A percentile compares a stretch with the other conserved stretches of the same genome.
Evolutionary conservation across 2,113 vertebrate species (phyloP).

Genomic region (Egretta garzetta): DNA sequence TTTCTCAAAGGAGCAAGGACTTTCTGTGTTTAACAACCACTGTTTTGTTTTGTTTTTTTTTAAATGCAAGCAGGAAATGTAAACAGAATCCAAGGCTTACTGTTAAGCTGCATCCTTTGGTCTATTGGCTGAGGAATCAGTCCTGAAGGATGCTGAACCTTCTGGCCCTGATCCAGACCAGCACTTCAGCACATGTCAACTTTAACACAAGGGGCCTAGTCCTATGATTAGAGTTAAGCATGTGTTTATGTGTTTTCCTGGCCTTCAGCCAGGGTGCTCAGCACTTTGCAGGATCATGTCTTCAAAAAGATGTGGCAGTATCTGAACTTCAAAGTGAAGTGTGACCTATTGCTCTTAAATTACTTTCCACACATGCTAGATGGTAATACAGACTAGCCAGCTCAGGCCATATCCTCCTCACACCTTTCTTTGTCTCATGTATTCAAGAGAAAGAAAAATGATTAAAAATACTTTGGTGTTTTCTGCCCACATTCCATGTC

Average conservation of each 20-base stretch:
- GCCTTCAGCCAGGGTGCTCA: slow-evolving; percentile 34
- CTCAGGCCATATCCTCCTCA: neutral
- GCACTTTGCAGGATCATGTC: slow-evolving; percentile 1
- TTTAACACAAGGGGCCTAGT: slow-evolving; percentile 41
- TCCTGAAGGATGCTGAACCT: slow-evolving; percentile 41
- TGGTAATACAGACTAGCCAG: neutral
- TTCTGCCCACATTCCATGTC: neutral
- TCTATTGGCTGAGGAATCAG: slow-evolving; percentile 35
- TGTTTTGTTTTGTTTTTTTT: neutral
- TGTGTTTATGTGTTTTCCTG: slow-evolving; percentile 57
- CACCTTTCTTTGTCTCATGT: neutral
- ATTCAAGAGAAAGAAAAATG: slow-evolving; percentile 3
- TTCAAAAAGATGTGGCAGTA: slow-evolving; percentile 5
- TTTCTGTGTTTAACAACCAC: neutral
- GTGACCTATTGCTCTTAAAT: slow-evolving; percentile 44
- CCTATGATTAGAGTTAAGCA: slow-evolving; percentile 56
- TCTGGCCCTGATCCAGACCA: slow-evolving; percentile 27
- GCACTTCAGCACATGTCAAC: slow-evolving; percentile 46
- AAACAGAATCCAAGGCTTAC: slow-evolving; percentile 36
- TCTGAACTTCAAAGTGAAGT: slow-evolving; percentile 52
- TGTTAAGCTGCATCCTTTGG: neutral
- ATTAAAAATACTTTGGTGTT: neutral
- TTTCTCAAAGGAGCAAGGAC: neutral
- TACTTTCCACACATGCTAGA: slow-evolving; percentile 26
- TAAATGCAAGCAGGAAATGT: slow-evolving; percentile 28